Base-by-base conservation (phyloP, 2,797 vertebrate genomes). In the Crenichthys baileyi region DNA sequence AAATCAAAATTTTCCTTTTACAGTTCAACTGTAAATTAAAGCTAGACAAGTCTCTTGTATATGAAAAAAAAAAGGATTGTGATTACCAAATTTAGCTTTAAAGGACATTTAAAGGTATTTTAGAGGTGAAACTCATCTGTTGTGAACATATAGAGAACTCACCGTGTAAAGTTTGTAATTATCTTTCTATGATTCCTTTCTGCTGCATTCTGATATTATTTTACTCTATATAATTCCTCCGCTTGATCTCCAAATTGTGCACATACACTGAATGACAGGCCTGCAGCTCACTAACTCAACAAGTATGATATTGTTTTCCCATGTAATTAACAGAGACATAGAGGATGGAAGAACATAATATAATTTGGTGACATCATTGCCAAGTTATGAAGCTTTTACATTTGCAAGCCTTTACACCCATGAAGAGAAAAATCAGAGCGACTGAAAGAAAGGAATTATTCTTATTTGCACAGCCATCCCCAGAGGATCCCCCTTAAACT, bases 331-430 rank as follows among this genome's bases (percentile, higher is more conserved):
- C 95, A 82, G 89, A 95, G 96, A 97, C 96, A 96, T 93, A 89
- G 92, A 96, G 94, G 95, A 96, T 96, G 97, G 97, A 92, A 94
- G 95, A 96, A 92, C 96, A 96, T 96, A 96, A 97, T 96, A 96
- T 94, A 93, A 97, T 97, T 97, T 95, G 95, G 96, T 97, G 96
- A 96, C 95, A 96, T 97, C 96, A 96, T 93, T 96, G 96, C 92
- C 92, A 92, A 97, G 96, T 96, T 97, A 97, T 96, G 96, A 96
- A 96, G 94, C 95, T 97, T 97, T 95, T 92, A 84, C 91, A 94
- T 92, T 95, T 93, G 94, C 95, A 93, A 96, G 95, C 93, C 94
- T 95, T 96, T 95, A 92, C 94, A 93, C 96, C 94, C 90, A 87
- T 93, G 92, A 87, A 95, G 96, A 93, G 95, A 95, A 96, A 93